A percentile compares a stretch with the other conserved stretches of the same genome.
phyloP scores from a whole-genome alignment of 2,113 vertebrate species.

The Heterocephalus glaber region DNA sequence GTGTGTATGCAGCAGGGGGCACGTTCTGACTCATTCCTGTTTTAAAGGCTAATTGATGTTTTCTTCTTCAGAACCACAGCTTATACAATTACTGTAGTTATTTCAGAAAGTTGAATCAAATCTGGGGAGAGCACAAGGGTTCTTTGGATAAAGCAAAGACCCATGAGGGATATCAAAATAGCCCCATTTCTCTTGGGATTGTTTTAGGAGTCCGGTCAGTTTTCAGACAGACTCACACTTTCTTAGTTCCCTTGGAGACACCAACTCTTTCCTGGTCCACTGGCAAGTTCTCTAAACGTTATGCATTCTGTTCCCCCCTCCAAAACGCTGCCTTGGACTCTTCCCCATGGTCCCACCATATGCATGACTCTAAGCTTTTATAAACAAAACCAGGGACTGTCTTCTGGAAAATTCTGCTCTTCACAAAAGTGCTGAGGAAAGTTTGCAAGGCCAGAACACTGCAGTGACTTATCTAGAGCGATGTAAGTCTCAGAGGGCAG shows the following conservation, averaged over 20 bases:
- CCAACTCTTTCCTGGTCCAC: neutral
- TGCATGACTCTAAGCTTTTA: neutral
- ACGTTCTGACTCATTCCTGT: neutral
- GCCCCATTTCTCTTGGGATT: neutral
- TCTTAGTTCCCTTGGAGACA: neutral
- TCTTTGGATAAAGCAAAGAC: neutral
- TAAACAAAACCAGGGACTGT: neutral
- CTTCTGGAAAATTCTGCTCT: constrained; percentile 26
- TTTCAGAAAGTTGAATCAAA: neutral
- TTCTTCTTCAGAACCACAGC: neutral
- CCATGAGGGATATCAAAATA: neutral
- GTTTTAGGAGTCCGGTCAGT: neutral
- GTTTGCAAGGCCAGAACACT: neutral
- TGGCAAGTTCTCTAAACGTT: neutral
- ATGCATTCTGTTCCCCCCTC: neutral
- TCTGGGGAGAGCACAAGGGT: neutral
- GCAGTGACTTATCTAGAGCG: too few relatives aligned
- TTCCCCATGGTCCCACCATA: too few relatives aligned
- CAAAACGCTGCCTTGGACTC: neutral
- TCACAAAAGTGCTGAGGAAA: neutral
- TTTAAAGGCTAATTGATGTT: neutral
- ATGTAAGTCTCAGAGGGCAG: neutral
- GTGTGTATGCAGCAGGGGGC: neutral
- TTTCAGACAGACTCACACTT: neutral
- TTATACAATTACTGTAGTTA: neutral